These are phyloP conservation scores for Paraescarpia echinospica DNA, from an alignment of 1,140 invertebrate species.

Conservation along the genomic window DNA sequence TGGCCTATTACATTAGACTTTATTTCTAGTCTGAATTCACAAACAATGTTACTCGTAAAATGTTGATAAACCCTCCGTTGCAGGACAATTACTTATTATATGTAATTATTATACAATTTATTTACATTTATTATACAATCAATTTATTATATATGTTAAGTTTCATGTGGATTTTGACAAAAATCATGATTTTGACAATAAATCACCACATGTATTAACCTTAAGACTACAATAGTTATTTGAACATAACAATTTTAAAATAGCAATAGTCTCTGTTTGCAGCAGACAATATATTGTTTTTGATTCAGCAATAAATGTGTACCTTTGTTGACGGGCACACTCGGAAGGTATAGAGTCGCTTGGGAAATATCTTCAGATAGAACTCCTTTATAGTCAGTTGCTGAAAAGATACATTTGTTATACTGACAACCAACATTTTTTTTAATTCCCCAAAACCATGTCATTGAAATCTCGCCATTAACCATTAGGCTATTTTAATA, in stretches of 20 bases:
- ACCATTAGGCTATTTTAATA: too few species aligned
- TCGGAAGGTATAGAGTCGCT: constrained; percentile 86
- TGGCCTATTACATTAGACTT: not conserved
- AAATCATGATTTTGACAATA: not conserved
- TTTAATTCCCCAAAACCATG: too few species aligned
- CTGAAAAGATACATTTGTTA: constrained; percentile 58
- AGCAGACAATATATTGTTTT: not conserved
- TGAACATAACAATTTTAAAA: not conserved
- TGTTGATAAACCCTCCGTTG: too few species aligned
- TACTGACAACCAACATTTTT: too few species aligned
- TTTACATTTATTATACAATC: too few species aligned
- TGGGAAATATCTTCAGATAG: constrained; percentile 88
- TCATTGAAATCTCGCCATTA: too few species aligned
- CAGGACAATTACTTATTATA: too few species aligned
- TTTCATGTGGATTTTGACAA: not conserved
- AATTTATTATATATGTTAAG: not conserved
- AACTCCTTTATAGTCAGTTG: constrained; percentile 90
- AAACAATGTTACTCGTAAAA: too few species aligned
- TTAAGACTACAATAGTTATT: too few species aligned
- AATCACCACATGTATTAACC: too few species aligned
- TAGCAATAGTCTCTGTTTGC: not conserved
- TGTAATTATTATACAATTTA: too few species aligned
- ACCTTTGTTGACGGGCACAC: constrained; percentile 90
- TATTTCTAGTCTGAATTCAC: too few species aligned
- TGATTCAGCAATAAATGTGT: constrained; percentile 34